Percentiles rank a stretch among this genome's conserved stretches.
These are phyloP conservation scores for Gastrophryne carolinensis DNA, from an alignment of 2,797 vertebrate genomes.

Conservation along the genomic window DNA sequence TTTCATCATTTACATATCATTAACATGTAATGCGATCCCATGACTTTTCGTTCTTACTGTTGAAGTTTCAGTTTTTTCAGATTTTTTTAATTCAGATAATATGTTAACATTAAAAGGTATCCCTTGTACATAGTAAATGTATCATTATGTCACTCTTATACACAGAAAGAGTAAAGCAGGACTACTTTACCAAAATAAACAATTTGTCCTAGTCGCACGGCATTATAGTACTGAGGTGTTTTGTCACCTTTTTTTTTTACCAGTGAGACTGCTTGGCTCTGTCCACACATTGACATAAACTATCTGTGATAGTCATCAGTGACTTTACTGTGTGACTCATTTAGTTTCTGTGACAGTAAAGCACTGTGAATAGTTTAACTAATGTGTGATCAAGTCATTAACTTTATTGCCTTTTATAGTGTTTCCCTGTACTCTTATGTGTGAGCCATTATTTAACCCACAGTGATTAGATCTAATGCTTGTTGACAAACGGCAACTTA, in stretches of 20 bases:
- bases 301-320: constrained; percentile 49
- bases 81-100: too few relatives aligned
- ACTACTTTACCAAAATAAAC: constrained; percentile 18
- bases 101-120: too few relatives aligned
- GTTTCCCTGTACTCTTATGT: constrained; percentile 31
- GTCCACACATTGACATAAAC: constrained; percentile 38
- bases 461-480: constrained; percentile 26
- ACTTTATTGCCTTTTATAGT: constrained; percentile 41
- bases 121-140: too few relatives aligned
- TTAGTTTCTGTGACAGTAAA: constrained; percentile 51
- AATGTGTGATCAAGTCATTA: constrained; percentile 44
- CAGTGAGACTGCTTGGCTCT: constrained; percentile 32
- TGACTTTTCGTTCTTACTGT: too few relatives aligned
- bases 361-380: constrained; percentile 17
- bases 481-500: constrained; percentile 13
- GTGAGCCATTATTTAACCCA: constrained; percentile 42
- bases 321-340: constrained; percentile 50
- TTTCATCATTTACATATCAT: too few relatives aligned
- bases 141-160: not conserved
- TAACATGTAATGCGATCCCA: too few relatives aligned
- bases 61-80: too few relatives aligned
- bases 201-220: constrained; percentile 6
- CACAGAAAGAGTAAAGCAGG: not conserved
- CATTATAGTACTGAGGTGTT: constrained; percentile 27
- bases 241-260: constrained; percentile 40